Conservation (phyloP, 2,113 vertebrate genomes). For the Anas platyrhynchos region DNA sequence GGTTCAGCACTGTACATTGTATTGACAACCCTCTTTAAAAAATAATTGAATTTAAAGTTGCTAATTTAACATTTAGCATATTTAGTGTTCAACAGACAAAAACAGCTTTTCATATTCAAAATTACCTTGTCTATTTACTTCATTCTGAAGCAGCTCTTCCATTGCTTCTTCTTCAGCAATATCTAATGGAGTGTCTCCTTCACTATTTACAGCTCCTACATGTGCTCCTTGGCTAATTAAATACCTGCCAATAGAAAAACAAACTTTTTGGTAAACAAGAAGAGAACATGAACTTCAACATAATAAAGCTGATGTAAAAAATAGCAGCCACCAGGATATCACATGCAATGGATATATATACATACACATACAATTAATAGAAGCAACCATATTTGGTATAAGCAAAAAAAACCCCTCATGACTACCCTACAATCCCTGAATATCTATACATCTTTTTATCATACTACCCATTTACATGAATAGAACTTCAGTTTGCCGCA, state of each 20-base stretch:
- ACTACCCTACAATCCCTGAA: background rate
- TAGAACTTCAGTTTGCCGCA: background rate
- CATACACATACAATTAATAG: background rate
- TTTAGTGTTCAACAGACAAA: background rate
- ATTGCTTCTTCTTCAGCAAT: constrained; percentile 98
- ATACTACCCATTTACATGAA: background rate
- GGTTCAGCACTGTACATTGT: background rate
- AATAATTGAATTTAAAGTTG: background rate
- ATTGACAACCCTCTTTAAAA: background rate
- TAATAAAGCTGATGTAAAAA: background rate
- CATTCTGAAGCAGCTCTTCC: constrained; percentile 98
- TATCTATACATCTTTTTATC: background rate
- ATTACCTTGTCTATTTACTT: constrained; percentile 97
- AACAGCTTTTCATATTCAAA: background rate
- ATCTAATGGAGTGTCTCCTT: constrained; percentile 98
- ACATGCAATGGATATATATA: background rate
- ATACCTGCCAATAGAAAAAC: constrained; percentile 82
- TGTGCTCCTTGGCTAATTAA: constrained; percentile 93
- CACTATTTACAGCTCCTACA: constrained; percentile 98
- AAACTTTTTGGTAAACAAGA: background rate
- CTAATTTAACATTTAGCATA: background rate
- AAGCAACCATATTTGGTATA: background rate
- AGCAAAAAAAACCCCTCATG: background rate
- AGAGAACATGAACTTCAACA: background rate
- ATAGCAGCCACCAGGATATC: background rate